Base-by-base conservation (phyloP, 2,888 invertebrate genomes). In the Cyclophora albipunctata region DNA sequence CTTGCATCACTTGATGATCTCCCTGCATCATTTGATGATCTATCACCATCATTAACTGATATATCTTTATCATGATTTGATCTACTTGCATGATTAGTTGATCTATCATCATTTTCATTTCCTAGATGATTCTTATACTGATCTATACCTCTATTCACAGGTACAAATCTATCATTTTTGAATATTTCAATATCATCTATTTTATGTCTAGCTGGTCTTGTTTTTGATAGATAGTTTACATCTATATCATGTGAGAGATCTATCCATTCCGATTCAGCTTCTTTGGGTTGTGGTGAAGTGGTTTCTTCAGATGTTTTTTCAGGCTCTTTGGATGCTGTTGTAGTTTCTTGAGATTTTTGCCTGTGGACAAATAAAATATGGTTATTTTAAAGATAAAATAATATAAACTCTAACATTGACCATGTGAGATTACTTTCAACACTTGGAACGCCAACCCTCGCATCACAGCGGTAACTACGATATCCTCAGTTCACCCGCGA, bases 241-340 rank as follows among this genome's bases (percentile, higher is more conserved):
- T 84, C 81, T 0, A 66, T 84, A 45, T 89, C 89, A 49, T 79
- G 82, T 0, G 84, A 74, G 0, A 88, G 65, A 55, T 88, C 87
- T 4, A 57, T 48, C 81, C 78, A 81, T 34, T 67, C 55, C n/a
- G 62, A 45, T 5, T 60, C 63, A 49, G 40, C 46, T 45, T 53
- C 53, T 59, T 52, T 40, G 57, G 47, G 2, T 48, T 42, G n/a
- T 54, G 37, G 37, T 37, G 37, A 20, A 20, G 37, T 37, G 37
- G 37, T 37, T 37, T 37, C 37, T 3, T 48, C 48, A 34, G 20
- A 7, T 45, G 37, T 43, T 41, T 50, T 20, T 42, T 48, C 45
- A 3, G 44, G 34, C 46, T 51, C 46, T 7, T 42, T 45, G 7
- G 43, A 34, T 42, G 45, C 45, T 45, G 53, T 20, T 47, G 46